These are phyloP conservation scores for Pantelozetes paolii DNA, from an alignment of 2,888 invertebrate genomes.

Conservation along the genomic window DNA sequence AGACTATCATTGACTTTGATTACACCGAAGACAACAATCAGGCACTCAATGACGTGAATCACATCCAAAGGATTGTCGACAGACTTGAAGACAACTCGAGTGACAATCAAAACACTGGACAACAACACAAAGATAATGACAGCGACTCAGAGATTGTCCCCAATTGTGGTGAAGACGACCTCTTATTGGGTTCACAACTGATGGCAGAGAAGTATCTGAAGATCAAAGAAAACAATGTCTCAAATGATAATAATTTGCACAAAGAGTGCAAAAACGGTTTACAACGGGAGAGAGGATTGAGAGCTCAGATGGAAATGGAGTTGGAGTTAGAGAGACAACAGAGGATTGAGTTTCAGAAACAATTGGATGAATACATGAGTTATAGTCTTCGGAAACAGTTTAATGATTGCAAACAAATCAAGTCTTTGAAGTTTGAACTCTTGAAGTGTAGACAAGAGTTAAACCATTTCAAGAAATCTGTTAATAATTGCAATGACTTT, in stretches of 20 bases:
- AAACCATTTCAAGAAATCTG: background rate
- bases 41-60: background rate
- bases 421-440: conserved; percentile 5
- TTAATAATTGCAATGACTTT: background rate
- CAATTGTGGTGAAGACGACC: background rate
- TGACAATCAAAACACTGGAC: background rate
- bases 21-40: background rate
- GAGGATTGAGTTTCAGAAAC: conserved; percentile 16
- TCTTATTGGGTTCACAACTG: conserved; percentile 12
- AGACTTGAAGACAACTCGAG: background rate
- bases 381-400: background rate
- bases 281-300: background rate
- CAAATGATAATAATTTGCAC: background rate
- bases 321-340: conserved; percentile 16
- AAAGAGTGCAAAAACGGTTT: background rate
- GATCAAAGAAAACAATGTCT: background rate
- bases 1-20: conserved; percentile 1
- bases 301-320: background rate
- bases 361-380: conserved; percentile 9
- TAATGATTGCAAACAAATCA: conserved; percentile 18
- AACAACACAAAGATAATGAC: background rate
- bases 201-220: conserved; percentile 16
- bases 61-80: background rate
- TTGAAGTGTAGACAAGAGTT: conserved; percentile 23
- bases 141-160: background rate